Conservation (phyloP, 2,888 invertebrate genomes). For the Erynnis tages region DNA sequence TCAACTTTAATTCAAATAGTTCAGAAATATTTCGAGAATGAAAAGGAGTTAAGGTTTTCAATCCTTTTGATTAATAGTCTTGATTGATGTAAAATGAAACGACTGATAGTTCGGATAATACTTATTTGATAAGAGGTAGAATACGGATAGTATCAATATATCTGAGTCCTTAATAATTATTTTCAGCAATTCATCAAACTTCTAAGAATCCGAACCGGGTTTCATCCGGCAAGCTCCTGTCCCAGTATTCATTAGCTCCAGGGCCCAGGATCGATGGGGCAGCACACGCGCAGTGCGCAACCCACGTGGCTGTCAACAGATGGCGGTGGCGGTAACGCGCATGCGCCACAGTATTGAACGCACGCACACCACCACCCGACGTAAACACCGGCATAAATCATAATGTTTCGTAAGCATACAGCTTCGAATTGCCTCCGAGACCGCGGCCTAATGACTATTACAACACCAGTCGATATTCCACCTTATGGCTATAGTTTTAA, state of each 20-base stretch:
- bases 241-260: constrained; percentile 53
- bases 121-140: too few species aligned
- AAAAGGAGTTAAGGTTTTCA: too few species aligned
- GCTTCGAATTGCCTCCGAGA: constrained; percentile 65
- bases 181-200: too few species aligned
- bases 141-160: too few species aligned
- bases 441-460: constrained; percentile 66
- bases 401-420: constrained; percentile 74
- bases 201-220: too few species aligned
- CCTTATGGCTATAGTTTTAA: constrained; percentile 32
- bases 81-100: too few species aligned
- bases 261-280: constrained; percentile 58
- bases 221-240: constrained; percentile 40
- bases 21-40: too few species aligned
- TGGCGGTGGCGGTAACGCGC: constrained; percentile 67
- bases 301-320: constrained; percentile 75
- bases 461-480: constrained; percentile 35
- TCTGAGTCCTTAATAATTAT: too few species aligned
- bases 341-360: constrained; percentile 73
- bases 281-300: constrained; percentile 53
- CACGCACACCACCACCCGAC: constrained; percentile 47
- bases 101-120: too few species aligned
- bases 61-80: too few species aligned
- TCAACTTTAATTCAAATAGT: too few species aligned
- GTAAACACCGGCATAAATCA: constrained; percentile 64